Evolutionary conservation across 2,797 vertebrate species (phyloP).

Genomic region (Allobates femoralis): DNA sequence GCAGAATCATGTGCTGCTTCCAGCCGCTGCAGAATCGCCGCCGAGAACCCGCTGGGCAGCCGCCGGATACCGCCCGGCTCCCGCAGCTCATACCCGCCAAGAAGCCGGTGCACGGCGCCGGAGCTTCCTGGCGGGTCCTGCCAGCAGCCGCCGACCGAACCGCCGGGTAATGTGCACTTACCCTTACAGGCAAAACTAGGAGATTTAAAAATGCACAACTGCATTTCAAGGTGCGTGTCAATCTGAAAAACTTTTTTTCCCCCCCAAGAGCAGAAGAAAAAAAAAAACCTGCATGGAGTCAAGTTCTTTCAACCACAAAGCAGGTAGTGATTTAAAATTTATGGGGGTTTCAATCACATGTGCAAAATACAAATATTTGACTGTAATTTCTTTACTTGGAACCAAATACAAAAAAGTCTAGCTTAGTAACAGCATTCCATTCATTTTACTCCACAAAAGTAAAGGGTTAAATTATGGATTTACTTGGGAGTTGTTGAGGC

Average conservation of each 20-base stretch:
- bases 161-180: no score
- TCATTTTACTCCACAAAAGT: slow-evolving; percentile 28
- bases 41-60: no score
- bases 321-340: slow-evolving; percentile 29
- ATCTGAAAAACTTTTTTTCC: background rate
- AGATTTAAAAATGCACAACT: background rate
- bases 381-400: slow-evolving; percentile 24
- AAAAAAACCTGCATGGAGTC: background rate
- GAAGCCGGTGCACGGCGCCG: no score
- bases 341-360: slow-evolving; percentile 32
- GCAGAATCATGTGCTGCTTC: no score
- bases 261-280: background rate
- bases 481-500: background rate
- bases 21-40: no score
- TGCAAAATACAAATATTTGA: slow-evolving; percentile 48
- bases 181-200: slow-evolving; percentile 22
- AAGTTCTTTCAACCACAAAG: background rate
- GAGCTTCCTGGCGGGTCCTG: no score
- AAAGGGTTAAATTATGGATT: slow-evolving; percentile 24
- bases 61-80: no score
- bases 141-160: no score
- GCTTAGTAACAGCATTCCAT: slow-evolving; percentile 12
- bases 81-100: no score
- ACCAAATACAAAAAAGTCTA: slow-evolving; percentile 16
- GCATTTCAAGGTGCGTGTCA: slow-evolving; percentile 18